A percentile compares a stretch with the other conserved stretches of the same genome.
Conservation (phyloP, 2,888 invertebrate species). For the Idaea straminata region DNA sequence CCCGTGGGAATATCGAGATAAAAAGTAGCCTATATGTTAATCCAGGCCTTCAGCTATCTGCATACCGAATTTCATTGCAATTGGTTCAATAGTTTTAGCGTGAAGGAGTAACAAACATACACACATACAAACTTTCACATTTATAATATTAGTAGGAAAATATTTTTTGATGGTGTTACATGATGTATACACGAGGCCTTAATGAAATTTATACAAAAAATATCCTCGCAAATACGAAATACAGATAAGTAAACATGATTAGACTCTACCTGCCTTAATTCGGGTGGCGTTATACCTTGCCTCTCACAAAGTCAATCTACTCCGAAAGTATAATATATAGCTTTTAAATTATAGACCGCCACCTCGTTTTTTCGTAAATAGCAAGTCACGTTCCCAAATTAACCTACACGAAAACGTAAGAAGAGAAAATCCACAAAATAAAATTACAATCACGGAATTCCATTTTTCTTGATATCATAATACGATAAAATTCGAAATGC, state of each 20-base stretch:
- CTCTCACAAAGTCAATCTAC: background rate
- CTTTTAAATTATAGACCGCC: background rate
- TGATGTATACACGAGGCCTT: background rate
- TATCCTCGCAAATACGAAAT: background rate
- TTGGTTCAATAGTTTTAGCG: no score
- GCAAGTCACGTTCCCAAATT: background rate
- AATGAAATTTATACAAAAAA: background rate
- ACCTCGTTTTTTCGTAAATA: background rate
- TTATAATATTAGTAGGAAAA: no score
- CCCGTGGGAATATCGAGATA: no score
- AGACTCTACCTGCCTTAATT: background rate
- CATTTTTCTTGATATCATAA: constrained; percentile 8
- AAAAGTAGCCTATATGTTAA: no score
- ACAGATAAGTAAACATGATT: background rate
- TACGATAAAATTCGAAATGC: constrained; percentile 18
- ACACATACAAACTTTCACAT: no score
- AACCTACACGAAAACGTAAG: constrained; percentile 10
- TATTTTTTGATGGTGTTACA: no score
- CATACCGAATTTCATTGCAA: no score
- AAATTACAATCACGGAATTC: constrained; percentile 12
- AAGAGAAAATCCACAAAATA: constrained; percentile 16
- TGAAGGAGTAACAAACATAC: no score
- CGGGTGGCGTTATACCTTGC: background rate
- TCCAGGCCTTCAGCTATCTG: no score
- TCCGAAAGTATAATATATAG: background rate